phyloP scores from a whole-genome alignment of 1,140 invertebrate genomes.

The Euglossa dilemma region DNA sequence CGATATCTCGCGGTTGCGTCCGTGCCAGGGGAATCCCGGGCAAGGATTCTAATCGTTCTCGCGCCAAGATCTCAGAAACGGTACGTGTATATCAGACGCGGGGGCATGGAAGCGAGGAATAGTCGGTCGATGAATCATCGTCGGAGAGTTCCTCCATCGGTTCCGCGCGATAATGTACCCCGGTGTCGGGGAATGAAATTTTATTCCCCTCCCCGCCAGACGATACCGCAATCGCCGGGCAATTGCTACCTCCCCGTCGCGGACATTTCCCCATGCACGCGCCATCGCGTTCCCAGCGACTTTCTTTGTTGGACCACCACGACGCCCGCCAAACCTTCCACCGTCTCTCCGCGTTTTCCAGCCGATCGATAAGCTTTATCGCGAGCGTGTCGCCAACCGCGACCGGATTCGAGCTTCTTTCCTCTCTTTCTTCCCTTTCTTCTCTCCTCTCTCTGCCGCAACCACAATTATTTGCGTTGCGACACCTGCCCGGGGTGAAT shows the following conservation, averaged over 20 bases:
- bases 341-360: neutral
- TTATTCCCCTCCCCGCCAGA: constrained; percentile 21
- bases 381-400: neutral
- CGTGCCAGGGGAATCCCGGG: neutral
- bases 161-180: constrained; percentile 21
- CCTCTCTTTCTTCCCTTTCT: neutral
- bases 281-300: neutral
- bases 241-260: constrained; percentile 26
- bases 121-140: constrained; percentile 59
- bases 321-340: neutral
- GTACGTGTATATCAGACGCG: neutral
- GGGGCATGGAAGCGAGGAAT: constrained; percentile 35
- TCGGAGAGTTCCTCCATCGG: constrained; percentile 28
- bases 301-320: constrained; percentile 25
- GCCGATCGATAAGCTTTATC: constrained; percentile 43
- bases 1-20: constrained; percentile 43
- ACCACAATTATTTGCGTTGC: no score
- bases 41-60: constrained; percentile 50
- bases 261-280: constrained; percentile 25
- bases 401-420: constrained; percentile 7
- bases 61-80: constrained; percentile 10
- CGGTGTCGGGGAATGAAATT: constrained; percentile 36
- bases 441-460: neutral
- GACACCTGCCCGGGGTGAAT: no score
- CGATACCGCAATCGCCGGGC: constrained; percentile 34